A percentile compares a stretch with the other conserved stretches of the same genome.
Conservation (phyloP, 1,140 invertebrate genomes). For the Polyergus mexicanus region DNA sequence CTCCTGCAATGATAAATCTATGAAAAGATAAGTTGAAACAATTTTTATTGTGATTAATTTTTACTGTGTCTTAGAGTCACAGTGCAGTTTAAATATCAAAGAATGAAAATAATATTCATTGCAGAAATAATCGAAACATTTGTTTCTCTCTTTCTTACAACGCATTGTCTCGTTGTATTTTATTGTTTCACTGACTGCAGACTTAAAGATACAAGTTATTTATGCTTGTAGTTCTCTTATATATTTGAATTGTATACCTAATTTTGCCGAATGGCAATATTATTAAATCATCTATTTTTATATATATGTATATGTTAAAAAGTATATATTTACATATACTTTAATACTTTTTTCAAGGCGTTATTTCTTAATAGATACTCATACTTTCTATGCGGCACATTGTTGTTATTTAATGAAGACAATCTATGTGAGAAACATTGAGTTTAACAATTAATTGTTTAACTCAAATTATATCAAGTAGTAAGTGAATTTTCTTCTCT, state of each 20-base stretch:
- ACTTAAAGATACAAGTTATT: background rate
- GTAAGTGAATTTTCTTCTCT: background rate
- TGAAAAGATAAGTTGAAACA: too few relatives aligned
- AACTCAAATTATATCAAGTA: background rate
- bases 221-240: background rate
- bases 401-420: background rate
- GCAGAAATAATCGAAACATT: too few relatives aligned
- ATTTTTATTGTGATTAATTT: too few relatives aligned
- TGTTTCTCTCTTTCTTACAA: too few relatives aligned
- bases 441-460: background rate
- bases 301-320: background rate
- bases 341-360: background rate
- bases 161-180: too few relatives aligned
- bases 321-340: background rate
- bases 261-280: background rate
- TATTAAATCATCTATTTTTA: background rate
- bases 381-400: background rate
- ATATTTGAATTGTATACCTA: background rate
- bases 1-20: too few relatives aligned
- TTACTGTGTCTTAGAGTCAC: too few relatives aligned
- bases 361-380: background rate
- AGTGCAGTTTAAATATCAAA: too few relatives aligned
- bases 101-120: too few relatives aligned
- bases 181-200: too few relatives aligned
- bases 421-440: background rate